These are phyloP conservation scores for Chaunax sp. DNA, from an alignment of 2,797 vertebrate genomes.

Conservation along the genomic window DNA sequence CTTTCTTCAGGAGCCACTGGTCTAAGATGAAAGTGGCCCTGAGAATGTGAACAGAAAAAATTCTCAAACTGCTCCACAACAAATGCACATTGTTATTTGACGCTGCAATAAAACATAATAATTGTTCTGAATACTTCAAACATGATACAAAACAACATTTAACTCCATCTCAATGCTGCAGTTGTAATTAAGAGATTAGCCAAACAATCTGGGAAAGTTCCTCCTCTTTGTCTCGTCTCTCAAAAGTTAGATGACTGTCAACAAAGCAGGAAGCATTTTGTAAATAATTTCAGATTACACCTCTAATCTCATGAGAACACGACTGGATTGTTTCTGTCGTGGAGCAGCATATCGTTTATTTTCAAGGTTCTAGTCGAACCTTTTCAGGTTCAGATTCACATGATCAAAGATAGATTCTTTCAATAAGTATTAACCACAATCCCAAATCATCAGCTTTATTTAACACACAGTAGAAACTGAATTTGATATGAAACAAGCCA, in stretches of 20 bases:
- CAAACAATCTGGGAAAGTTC: conserved; percentile 69
- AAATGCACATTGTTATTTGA: conserved; percentile 63
- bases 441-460: not conserved
- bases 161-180: conserved; percentile 42
- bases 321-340: conserved; percentile 40
- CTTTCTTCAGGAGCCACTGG: not conserved
- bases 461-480: not conserved
- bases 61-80: conserved; percentile 68
- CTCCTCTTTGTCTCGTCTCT: conserved; percentile 41
- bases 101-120: conserved; percentile 57
- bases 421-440: conserved; percentile 10
- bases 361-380: conserved; percentile 22
- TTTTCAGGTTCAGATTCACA: conserved; percentile 29
- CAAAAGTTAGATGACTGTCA: conserved; percentile 57
- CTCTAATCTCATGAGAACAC: conserved; percentile 67
- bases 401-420: conserved; percentile 15
- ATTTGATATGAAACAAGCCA: not conserved
- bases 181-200: conserved; percentile 63
- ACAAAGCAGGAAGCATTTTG: conserved; percentile 57
- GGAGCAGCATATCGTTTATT: conserved; percentile 28
- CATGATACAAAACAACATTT: conserved; percentile 73
- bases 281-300: conserved; percentile 52
- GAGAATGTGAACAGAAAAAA: conserved; percentile 60
- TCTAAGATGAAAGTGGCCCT: conserved; percentile 27
- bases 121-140: conserved; percentile 44